Percentiles rank a stretch among this genome's conserved stretches.
These are phyloP conservation scores for Ophraella communa DNA, from an alignment of 2,888 invertebrate species.

Conservation along the genomic window DNA sequence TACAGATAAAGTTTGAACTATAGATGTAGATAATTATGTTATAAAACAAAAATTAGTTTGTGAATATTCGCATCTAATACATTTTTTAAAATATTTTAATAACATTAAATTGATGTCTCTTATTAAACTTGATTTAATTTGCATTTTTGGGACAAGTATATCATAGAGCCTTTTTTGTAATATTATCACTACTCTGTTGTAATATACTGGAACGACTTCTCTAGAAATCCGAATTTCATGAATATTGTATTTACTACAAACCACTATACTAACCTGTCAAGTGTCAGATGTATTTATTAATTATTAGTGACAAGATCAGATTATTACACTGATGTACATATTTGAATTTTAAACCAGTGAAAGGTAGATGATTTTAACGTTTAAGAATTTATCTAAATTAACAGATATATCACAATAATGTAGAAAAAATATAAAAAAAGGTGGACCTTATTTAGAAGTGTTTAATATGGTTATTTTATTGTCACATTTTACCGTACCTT, in stretches of 20 bases:
- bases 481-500: too few species aligned
- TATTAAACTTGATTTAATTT: neutral
- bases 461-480: too few species aligned
- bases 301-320: constrained; percentile 30
- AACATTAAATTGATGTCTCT: too few species aligned
- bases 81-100: too few species aligned
- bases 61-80: too few species aligned
- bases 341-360: constrained; percentile 12
- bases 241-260: constrained; percentile 50
- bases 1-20: too few species aligned
- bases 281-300: constrained; percentile 46
- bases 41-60: too few species aligned
- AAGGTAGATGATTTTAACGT: constrained; percentile 21
- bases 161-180: neutral
- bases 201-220: constrained; percentile 56
- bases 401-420: neutral
- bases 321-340: constrained; percentile 24
- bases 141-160: neutral
- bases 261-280: constrained; percentile 50
- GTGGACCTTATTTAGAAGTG: neutral
- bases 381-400: neutral
- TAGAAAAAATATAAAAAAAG: neutral
- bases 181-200: constrained; percentile 52
- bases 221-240: constrained; percentile 59
- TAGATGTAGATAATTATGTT: too few species aligned